A percentile compares a stretch with the other conserved stretches of the same genome.
Evolutionary conservation across 2,888 invertebrate genomes (phyloP).

Genomic region (Chorisops tibialis): DNA sequence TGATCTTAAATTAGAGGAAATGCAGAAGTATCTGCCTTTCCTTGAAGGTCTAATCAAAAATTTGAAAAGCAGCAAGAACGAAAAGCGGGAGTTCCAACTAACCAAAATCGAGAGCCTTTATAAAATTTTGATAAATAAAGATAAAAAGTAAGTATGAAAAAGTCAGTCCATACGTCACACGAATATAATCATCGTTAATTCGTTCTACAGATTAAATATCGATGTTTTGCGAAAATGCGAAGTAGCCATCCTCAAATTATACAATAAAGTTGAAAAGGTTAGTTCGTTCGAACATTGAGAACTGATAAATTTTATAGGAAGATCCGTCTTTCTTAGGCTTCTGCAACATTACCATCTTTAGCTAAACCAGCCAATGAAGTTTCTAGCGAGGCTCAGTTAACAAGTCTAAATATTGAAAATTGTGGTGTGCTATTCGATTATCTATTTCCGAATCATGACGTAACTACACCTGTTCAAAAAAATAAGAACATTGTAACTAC

Average conservation of each 20-base stretch:
- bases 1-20: conserved; percentile 61
- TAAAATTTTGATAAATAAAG: conserved; percentile 37
- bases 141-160: conserved; percentile 40
- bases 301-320: too few species aligned
- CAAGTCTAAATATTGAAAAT: too few species aligned
- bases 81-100: conserved; percentile 40
- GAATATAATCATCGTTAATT: too few species aligned
- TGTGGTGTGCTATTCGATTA: too few species aligned
- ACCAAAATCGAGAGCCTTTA: conserved; percentile 42
- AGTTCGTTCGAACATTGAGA: background rate
- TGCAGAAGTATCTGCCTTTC: conserved; percentile 70
- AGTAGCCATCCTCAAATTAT: conserved; percentile 40
- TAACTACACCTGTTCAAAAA: too few species aligned
- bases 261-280: conserved; percentile 43
- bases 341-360: too few species aligned
- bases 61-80: conserved; percentile 53
- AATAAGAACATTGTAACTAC: too few species aligned
- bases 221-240: conserved; percentile 42
- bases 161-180: conserved; percentile 8
- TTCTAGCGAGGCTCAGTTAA: too few species aligned
- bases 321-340: too few species aligned
- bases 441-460: too few species aligned
- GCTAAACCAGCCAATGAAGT: too few species aligned
- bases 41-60: conserved; percentile 66
- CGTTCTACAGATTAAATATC: conserved; percentile 38